These are phyloP conservation scores for Pollicipes pollicipes DNA, from an alignment of 1,140 invertebrate species.

Conservation along the genomic window DNA sequence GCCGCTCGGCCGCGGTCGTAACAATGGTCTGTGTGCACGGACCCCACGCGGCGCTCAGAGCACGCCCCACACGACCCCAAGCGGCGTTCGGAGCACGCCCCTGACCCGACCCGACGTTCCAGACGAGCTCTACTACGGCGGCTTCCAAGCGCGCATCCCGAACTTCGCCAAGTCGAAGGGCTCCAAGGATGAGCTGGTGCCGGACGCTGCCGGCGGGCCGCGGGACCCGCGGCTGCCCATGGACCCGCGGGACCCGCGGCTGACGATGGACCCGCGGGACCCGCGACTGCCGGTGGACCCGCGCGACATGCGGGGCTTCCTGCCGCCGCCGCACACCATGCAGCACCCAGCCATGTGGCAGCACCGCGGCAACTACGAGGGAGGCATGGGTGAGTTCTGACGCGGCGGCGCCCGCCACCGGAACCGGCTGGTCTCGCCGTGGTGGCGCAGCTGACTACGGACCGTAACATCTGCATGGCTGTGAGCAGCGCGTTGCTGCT, in stretches of 20 bases:
- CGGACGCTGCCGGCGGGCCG: too few relatives aligned
- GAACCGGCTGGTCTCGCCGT: too few relatives aligned
- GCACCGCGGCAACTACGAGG: not conserved
- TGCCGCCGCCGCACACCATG: not conserved
- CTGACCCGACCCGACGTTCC: constrained; percentile 10
- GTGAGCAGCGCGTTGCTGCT: too few relatives aligned
- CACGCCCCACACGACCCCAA: too few relatives aligned
- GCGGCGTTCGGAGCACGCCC: too few relatives aligned
- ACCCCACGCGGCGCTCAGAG: too few relatives aligned
- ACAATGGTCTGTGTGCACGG: too few relatives aligned
- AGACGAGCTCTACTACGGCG: constrained; percentile 90
- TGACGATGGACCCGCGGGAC: too few relatives aligned
- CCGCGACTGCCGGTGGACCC: not conserved
- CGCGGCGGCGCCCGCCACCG: too few relatives aligned
- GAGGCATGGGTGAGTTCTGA: not conserved
- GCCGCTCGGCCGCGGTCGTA: too few relatives aligned
- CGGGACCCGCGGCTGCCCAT: not conserved
- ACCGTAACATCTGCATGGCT: too few relatives aligned
- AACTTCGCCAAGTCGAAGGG: constrained; percentile 54
- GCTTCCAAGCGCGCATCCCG: constrained; percentile 67
- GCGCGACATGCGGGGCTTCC: not conserved
- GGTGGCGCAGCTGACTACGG: too few relatives aligned
- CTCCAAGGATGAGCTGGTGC: not conserved
- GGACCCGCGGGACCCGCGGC: not conserved
- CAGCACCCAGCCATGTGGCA: not conserved